These are phyloP conservation scores for Drosophila repletoides DNA, from an alignment of 1,140 invertebrate species.

Conservation along the genomic window DNA sequence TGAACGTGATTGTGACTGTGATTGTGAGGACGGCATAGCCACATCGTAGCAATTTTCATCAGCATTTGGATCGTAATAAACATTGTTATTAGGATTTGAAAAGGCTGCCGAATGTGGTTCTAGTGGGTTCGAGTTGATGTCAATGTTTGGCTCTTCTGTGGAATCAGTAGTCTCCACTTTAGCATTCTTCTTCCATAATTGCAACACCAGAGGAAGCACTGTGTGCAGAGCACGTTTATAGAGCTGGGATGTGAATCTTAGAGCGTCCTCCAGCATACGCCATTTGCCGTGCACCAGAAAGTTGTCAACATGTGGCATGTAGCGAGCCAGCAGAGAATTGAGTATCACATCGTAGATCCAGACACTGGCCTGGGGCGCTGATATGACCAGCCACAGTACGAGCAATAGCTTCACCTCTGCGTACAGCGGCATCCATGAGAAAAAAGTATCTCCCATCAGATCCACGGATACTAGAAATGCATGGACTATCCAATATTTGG, in stretches of 20 bases:
- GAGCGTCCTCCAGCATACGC: conserved; percentile 17
- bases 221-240: background rate
- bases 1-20: background rate
- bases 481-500: conserved; percentile 63
- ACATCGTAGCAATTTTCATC: background rate
- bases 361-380: conserved; percentile 54
- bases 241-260: background rate
- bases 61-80: background rate
- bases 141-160: background rate
- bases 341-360: conserved; percentile 57
- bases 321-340: conserved; percentile 33
- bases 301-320: conserved; percentile 39
- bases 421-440: conserved; percentile 58
- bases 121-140: too few species aligned
- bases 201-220: conserved; percentile 4
- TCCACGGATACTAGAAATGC: conserved; percentile 41
- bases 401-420: conserved; percentile 43
- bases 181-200: conserved; percentile 18
- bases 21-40: background rate
- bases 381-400: conserved; percentile 47
- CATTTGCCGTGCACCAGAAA: conserved; percentile 40
- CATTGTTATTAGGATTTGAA: background rate
- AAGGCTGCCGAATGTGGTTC: background rate
- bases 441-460: conserved; percentile 31
- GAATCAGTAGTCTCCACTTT: background rate